These are phyloP conservation scores for Poecilia wingei DNA, from an alignment of 2,797 vertebrate genomes.

Conservation along the genomic window DNA sequence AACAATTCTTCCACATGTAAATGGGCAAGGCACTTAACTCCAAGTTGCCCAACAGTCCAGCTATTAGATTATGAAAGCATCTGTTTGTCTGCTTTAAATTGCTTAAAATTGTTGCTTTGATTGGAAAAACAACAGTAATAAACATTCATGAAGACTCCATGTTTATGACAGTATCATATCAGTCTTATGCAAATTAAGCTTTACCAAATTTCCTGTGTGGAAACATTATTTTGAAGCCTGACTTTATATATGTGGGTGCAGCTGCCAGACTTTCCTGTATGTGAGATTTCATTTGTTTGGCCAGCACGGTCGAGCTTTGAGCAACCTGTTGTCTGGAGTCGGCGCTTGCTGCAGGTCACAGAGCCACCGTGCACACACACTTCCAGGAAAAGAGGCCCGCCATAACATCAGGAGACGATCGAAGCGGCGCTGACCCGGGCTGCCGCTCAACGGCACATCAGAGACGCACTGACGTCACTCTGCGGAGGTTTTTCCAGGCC, in stretches of 20 bases:
- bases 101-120: neutral
- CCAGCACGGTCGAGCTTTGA: slow-evolving; percentile 53
- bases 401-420: slow-evolving; percentile 37
- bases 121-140: neutral
- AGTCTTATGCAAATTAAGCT: too few relatives aligned
- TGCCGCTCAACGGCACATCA: slow-evolving; percentile 51
- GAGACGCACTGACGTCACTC: slow-evolving; percentile 69
- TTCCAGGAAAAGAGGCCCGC: slow-evolving; percentile 67
- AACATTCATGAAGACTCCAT: too few relatives aligned
- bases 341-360: slow-evolving; percentile 57
- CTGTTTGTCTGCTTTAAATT: neutral
- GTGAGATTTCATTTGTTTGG: slow-evolving; percentile 63
- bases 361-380: slow-evolving; percentile 67
- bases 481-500: slow-evolving; percentile 58
- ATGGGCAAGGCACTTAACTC: neutral
- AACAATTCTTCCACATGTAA: neutral
- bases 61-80: neutral
- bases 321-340: slow-evolving; percentile 55
- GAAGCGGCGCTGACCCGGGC: slow-evolving; percentile 43
- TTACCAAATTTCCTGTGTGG: neutral
- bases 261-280: slow-evolving; percentile 42
- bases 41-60: neutral
- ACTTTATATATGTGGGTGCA: neutral
- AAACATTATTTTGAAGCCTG: neutral
- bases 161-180: too few relatives aligned